Base-by-base conservation (phyloP, 2,888 invertebrate species). In the Embidobia sp. region DNA sequence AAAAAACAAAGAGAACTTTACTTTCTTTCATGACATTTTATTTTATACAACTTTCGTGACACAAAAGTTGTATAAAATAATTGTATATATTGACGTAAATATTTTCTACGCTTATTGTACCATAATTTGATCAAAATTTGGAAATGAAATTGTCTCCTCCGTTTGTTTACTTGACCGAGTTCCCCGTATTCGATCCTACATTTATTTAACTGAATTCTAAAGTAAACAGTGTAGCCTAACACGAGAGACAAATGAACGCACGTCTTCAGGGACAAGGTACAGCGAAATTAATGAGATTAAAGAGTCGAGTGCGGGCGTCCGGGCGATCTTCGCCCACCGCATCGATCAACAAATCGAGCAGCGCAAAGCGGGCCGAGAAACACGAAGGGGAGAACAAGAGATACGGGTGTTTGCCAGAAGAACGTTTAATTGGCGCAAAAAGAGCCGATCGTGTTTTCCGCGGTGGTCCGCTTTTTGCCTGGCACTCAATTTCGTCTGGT, bases 321-420 rank as follows among this genome's bases (percentile, higher is more conserved):
- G 80, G 80, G 79, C 73, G 78, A 79, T 79, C 63, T 40, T 77
- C 79, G 81, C 78, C 81, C 79, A 77, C 80, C 79, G 78, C 81
- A 80, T 82, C 80, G 81, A 84, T 84, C 84, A 82, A 85, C 82
- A 83, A 83, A 84, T 84, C 83, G 79, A 57, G 49, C 33, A 19
- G 42, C 13, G 42, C 49, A 48, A 46, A 61, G 48, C 13, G 11
- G 29, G 48, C 40, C 22, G 27, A 44, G 33, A 44, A 13, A 6
- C 35, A 55, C 46, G 37, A 40, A 22, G 11, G 57, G 33, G 35
- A 13, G 2, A 26, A 55, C 46, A 33, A 40, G 15, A 15, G 57
- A 70, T 67, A 61, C 72, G 67, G 72, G 74, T 13, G 40, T 59
- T 27, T 29, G 37, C 10, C 16, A 35, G 40, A 53, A 55, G 35